phyloP scores from a whole-genome alignment of 2,888 invertebrate genomes.

The Dryomyza anilis region DNA sequence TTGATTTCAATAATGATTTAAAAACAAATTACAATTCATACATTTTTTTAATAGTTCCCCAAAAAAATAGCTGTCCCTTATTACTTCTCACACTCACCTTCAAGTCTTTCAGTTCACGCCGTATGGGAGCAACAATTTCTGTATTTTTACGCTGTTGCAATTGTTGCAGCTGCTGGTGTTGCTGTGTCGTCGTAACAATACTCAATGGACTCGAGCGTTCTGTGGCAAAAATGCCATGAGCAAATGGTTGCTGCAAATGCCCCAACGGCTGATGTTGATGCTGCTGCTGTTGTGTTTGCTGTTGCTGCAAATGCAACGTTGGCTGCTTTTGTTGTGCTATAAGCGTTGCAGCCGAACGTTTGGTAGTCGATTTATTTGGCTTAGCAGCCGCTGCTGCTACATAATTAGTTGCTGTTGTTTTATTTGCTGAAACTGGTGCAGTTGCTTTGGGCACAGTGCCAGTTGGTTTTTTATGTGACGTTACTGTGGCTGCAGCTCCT shows the following conservation, averaged over 20 bases:
- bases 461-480: constrained; percentile 62
- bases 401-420: background rate
- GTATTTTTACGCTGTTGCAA: constrained; percentile 45
- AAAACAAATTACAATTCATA: constrained; percentile 4
- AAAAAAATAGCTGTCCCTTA: constrained; percentile 23
- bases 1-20: background rate
- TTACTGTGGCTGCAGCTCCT: too few relatives aligned
- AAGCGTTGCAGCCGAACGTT: constrained; percentile 13
- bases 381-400: background rate
- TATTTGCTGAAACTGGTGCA: constrained; percentile 6
- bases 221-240: background rate
- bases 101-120: constrained; percentile 66
- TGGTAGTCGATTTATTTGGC: constrained; percentile 1
- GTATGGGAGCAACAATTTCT: constrained; percentile 68
- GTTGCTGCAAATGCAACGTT: constrained; percentile 18
- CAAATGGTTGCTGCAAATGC: constrained; percentile 30
- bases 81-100: constrained; percentile 48
- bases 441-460: constrained; percentile 70
- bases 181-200: constrained; percentile 25
- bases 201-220: constrained; percentile 14
- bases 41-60: constrained; percentile 7
- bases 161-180: constrained; percentile 20
- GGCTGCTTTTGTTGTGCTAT: constrained; percentile 10
- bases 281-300: constrained; percentile 25
- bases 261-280: constrained; percentile 20